Evolutionary conservation across 2,888 invertebrate species (phyloP).

Genomic region (Melieria crassipennis): DNA sequence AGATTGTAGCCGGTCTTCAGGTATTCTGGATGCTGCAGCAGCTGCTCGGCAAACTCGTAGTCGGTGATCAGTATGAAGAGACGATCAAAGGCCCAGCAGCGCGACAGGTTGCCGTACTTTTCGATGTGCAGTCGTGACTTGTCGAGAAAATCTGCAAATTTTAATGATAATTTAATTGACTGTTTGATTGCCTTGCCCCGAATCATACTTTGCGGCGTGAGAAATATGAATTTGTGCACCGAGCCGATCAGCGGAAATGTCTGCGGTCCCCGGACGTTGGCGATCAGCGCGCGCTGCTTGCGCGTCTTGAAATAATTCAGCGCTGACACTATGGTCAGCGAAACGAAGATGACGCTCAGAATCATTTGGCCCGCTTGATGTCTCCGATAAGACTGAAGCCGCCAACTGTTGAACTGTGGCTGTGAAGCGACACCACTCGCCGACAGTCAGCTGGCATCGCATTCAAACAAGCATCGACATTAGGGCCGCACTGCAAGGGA

Average conservation of each 20-base stretch:
- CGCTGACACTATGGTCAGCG: slow-evolving; percentile 49
- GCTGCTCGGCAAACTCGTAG: slow-evolving; percentile 41
- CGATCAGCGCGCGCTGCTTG: slow-evolving; percentile 43
- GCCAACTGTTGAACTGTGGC: no score
- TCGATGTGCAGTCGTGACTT: slow-evolving; percentile 42
- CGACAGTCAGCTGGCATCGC: no score
- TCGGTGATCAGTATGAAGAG: slow-evolving; percentile 49
- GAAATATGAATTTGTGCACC: slow-evolving; percentile 46
- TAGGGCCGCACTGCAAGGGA: no score
- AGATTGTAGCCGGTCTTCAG: slow-evolving; percentile 56
- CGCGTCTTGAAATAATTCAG: slow-evolving; percentile 48
- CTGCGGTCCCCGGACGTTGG: slow-evolving; percentile 48
- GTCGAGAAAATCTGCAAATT: slow-evolving; percentile 46
- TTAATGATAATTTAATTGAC: slow-evolving; percentile 11
- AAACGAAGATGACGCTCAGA: slow-evolving; percentile 47
- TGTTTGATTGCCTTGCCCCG: background rate
- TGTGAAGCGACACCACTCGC: no score
- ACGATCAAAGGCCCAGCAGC: slow-evolving; percentile 50
- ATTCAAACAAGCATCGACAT: no score
- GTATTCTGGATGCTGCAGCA: slow-evolving; percentile 17
- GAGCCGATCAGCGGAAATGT: slow-evolving; percentile 47
- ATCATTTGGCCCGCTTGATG: slow-evolving; percentile 43
- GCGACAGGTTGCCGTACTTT: slow-evolving; percentile 45
- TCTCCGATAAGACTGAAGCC: no score
- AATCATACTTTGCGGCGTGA: slow-evolving; percentile 45